phyloP scores from a whole-genome alignment of 2,888 invertebrate genomes.

The Dynastes grantii region DNA sequence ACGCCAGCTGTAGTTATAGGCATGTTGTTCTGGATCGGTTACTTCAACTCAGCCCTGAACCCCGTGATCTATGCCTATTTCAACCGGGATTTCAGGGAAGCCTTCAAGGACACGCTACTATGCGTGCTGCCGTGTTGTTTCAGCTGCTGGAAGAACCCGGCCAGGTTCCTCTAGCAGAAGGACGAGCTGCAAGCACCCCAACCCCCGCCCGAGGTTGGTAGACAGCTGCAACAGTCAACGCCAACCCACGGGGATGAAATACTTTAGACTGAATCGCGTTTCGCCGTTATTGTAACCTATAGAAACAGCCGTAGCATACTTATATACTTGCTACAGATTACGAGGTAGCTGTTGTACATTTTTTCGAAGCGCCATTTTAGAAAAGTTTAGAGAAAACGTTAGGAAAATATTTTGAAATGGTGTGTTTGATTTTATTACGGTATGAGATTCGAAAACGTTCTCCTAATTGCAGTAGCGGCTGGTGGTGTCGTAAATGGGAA shows the following conservation, averaged over 20 bases:
- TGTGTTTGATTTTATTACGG: background rate
- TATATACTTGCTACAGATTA: conserved; percentile 42
- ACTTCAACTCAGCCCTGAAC: conserved; percentile 96
- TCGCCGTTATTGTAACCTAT: conserved; percentile 13
- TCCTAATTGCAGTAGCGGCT: background rate
- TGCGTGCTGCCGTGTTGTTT: conserved; percentile 90
- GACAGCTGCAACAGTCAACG: background rate
- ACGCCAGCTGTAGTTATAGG: conserved; percentile 80
- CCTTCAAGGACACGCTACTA: conserved; percentile 92
- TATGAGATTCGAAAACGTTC: background rate
- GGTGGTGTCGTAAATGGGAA: too few relatives aligned
- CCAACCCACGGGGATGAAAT: conserved; percentile 64
- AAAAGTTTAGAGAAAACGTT: background rate
- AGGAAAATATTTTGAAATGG: background rate
- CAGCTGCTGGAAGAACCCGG: conserved; percentile 81
- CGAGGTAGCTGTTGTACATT: too few relatives aligned
- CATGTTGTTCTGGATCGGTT: conserved; percentile 94
- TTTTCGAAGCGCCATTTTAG: too few relatives aligned
- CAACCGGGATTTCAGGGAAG: conserved; percentile 96
- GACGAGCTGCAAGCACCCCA: conserved; percentile 60
- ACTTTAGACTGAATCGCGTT: conserved; percentile 60
- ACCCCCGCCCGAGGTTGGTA: background rate
- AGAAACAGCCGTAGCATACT: background rate
- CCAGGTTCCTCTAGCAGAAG: conserved; percentile 71
- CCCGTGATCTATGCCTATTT: conserved; percentile 97